phyloP scores from a whole-genome alignment of 92 coral and sea anemone genomes.

The Epizoanthus stellaris region DNA sequence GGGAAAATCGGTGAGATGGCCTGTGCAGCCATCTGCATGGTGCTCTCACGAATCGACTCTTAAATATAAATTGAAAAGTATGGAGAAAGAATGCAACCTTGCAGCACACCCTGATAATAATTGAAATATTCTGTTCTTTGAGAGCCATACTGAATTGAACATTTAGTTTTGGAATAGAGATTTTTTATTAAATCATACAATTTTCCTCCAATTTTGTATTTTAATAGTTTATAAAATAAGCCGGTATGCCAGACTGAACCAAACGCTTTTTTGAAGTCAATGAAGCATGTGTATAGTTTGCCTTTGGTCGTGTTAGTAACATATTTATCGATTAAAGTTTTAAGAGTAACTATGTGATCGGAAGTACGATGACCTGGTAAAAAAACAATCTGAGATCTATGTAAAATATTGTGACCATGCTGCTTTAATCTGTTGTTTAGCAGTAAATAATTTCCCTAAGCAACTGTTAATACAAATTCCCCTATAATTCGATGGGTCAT shows the following conservation, averaged over 20 bases:
- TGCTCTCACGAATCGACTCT: too few relatives aligned
- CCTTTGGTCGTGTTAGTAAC: slow-evolving; percentile 16
- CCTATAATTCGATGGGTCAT: slow-evolving; percentile 33
- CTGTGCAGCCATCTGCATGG: too few relatives aligned
- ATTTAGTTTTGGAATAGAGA: slow-evolving; percentile 28
- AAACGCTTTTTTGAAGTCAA: slow-evolving; percentile 53
- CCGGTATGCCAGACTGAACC: slow-evolving; percentile 54
- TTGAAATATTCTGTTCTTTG: slow-evolving; percentile 35
- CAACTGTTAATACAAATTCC: slow-evolving; percentile 54
- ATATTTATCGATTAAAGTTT: slow-evolving; percentile 52
- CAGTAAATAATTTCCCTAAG: slow-evolving; percentile 44
- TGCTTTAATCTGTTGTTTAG: slow-evolving; percentile 30
- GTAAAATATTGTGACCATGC: slow-evolving; percentile 27
- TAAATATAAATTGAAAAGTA: slow-evolving; percentile 37
- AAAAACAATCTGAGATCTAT: slow-evolving; percentile 46
- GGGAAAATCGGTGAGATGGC: too few relatives aligned
- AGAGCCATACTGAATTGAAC: slow-evolving; percentile 23
- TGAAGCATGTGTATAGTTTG: slow-evolving; percentile 50
- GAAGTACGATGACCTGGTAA: slow-evolving; percentile 30
- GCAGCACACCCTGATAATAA: slow-evolving; percentile 48
- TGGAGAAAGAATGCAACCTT: slow-evolving; percentile 54
- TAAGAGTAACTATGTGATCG: slow-evolving; percentile 39
- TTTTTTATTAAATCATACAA: too few relatives aligned
- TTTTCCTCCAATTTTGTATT: too few relatives aligned
- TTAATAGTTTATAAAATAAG: neutral